phyloP scores from a whole-genome alignment of 2,888 invertebrate species.

The Dolichopus griseipennis region DNA sequence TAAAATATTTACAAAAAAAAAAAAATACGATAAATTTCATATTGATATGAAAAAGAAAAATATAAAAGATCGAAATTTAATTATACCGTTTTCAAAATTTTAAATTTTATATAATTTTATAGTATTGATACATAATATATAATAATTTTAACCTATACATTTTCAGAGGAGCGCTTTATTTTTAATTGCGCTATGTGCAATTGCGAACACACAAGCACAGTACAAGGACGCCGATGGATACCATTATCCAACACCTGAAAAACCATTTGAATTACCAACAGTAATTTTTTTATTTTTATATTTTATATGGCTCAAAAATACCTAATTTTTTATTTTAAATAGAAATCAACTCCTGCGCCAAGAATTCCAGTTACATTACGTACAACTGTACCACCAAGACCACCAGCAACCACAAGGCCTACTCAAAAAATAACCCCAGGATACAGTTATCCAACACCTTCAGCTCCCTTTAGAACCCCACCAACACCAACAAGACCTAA shows the following conservation, averaged over 20 bases:
- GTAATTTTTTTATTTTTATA: too few species aligned
- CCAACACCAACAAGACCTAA: constrained; percentile 16
- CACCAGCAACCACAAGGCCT: constrained; percentile 12
- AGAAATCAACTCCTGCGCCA: constrained; percentile 7
- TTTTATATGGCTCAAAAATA: neutral
- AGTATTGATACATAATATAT: too few species aligned
- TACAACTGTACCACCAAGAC: constrained; percentile 9
- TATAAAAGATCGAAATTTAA: too few species aligned
- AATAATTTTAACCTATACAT: constrained; percentile 11
- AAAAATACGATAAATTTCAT: too few species aligned
- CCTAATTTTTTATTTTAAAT: neutral
- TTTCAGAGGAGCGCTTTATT: constrained; percentile 38
- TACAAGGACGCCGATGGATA: constrained; percentile 26
- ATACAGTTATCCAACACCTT: constrained; percentile 10
- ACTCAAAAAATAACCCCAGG: constrained; percentile 11
- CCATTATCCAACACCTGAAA: constrained; percentile 30
- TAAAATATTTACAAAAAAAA: too few species aligned
- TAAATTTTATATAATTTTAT: too few species aligned
- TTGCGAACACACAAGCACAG: constrained; percentile 31
- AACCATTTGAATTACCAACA: constrained; percentile 14
- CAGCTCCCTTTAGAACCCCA: constrained; percentile 9
- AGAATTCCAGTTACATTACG: neutral
- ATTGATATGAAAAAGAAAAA: too few species aligned
- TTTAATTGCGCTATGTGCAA: constrained; percentile 35
- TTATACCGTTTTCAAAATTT: too few species aligned